Conservation (phyloP, 2,888 invertebrate species). For the Lithodes maja region DNA sequence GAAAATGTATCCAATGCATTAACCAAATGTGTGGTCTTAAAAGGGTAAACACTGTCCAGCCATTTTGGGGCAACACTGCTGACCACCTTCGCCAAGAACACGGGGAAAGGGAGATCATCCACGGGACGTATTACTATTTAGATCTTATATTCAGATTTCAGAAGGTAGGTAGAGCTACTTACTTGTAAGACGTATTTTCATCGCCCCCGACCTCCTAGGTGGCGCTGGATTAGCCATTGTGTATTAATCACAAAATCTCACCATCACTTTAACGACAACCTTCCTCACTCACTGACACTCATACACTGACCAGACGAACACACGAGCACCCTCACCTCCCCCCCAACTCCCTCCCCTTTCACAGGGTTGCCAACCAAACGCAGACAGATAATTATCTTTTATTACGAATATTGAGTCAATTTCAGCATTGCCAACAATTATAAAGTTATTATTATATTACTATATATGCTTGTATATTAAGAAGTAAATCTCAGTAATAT, state of each 20-base stretch:
- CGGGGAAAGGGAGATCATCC: not conserved
- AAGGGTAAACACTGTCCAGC: constrained; percentile 33
- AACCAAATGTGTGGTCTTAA: too few relatives aligned
- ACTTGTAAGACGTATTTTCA: constrained; percentile 64
- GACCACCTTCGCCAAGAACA: not conserved
- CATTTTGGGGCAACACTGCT: constrained; percentile 47
- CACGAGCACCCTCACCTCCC: not conserved
- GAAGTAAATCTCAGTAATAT: too few relatives aligned
- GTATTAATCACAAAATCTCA: constrained; percentile 29
- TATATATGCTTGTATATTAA: too few relatives aligned
- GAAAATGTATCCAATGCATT: too few relatives aligned
- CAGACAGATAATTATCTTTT: too few relatives aligned
- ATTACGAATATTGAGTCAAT: too few relatives aligned
- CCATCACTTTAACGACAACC: constrained; percentile 33
- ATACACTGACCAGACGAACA: constrained; percentile 41
- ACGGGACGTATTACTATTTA: not conserved
- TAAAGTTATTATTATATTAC: too few relatives aligned
- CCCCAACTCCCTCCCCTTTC: not conserved
- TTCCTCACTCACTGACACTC: constrained; percentile 43
- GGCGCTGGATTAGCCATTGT: constrained; percentile 57
- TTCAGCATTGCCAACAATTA: too few relatives aligned
- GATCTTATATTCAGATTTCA: not conserved
- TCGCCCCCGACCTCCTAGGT: constrained; percentile 52
- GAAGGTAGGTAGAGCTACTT: not conserved
- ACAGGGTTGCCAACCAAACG: constrained; percentile 29